Base-by-base conservation (phyloP, 2,888 invertebrate genomes). In the Hydrotaea diabolus region DNA sequence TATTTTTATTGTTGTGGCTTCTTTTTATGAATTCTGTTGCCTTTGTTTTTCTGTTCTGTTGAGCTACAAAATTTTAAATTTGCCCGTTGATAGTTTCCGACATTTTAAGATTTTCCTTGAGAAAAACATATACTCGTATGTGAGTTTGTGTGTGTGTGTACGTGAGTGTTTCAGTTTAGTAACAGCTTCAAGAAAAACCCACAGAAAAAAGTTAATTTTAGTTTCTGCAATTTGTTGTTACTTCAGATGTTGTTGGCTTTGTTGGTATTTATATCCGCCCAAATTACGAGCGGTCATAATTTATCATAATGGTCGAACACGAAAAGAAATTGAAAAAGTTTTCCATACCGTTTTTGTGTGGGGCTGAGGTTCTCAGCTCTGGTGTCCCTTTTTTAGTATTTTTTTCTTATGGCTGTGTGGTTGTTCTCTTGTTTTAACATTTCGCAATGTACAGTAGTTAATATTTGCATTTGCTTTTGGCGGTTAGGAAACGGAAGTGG, bases 321-420 rank as follows among this genome's bases (percentile, higher is more conserved):
- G 49, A 69, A 69, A 19, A 49, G 69, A 69, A 69, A 69, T 69
- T 69, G 49, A 49, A 69, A 69, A 69, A 69, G 46, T 69, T 69
- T 26, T n/a, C 23, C 69, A 26, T 15, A 15, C 46, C 49, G 15
- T 26, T 69, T 26, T 46, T 59, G n/a, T n/a, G n/a, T n/a, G n/a
- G n/a, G 15, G 23, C 26, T 59, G 26, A 59, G 26, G 26, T 23
- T 59, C 26, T 5, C 7, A 5, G 23, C 19, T 57, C 17, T 13
- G n/a, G 8, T 59, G 11, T 59, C 26, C n/a, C n/a, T 31, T 2
- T 31, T 31, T 7, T 31, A 4, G 31, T 31, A 2, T 49, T 8
- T 13, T 49, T 15, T 49, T 49, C n/a, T 49, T 49, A 15, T 49
- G 49, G 49, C n/a, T 49, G n/a, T 49, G n/a, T n/a, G 49, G 49